These are phyloP conservation scores for Nothoprocta pentlandii DNA, from an alignment of 2,113 vertebrate genomes.

Conservation along the genomic window DNA sequence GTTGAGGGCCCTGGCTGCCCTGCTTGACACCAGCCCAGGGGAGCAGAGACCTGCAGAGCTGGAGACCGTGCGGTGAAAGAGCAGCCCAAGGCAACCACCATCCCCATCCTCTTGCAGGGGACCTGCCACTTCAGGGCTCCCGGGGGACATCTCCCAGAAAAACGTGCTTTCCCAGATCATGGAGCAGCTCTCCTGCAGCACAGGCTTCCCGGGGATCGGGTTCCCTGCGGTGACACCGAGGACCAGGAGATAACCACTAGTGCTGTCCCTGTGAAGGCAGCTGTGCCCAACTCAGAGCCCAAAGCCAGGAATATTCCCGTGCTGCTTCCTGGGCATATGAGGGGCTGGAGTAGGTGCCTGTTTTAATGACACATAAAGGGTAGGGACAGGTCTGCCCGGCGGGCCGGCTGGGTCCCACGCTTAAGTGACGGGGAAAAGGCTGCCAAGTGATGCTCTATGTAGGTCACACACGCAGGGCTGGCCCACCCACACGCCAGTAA, in stretches of 20 bases:
- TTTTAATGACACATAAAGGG: neutral
- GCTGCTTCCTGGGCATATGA: neutral
- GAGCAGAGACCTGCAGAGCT: neutral
- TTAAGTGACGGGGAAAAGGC: neutral
- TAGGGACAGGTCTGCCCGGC: neutral
- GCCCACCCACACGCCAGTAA: neutral
- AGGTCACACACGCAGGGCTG: neutral
- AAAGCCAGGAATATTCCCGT: neutral
- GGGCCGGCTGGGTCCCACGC: neutral
- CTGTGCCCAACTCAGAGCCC: neutral
- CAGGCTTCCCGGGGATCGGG: accelerated
- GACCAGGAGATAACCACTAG: neutral
- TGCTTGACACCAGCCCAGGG: neutral
- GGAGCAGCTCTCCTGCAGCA: neutral
- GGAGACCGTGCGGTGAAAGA: accelerated
- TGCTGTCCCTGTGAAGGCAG: neutral
- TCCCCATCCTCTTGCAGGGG: neutral
- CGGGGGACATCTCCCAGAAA: neutral
- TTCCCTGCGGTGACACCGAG: neutral
- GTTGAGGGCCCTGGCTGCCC: neutral
- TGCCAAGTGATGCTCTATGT: slow-evolving; percentile 23
- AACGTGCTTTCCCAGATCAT: neutral
- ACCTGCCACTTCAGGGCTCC: neutral
- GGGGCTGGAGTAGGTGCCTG: neutral
- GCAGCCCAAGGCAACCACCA: neutral